Percentiles rank a stretch among this genome's conserved stretches.
These are phyloP conservation scores for Daboia siamensis DNA, from an alignment of 2,113 vertebrate species.

Conservation along the genomic window DNA sequence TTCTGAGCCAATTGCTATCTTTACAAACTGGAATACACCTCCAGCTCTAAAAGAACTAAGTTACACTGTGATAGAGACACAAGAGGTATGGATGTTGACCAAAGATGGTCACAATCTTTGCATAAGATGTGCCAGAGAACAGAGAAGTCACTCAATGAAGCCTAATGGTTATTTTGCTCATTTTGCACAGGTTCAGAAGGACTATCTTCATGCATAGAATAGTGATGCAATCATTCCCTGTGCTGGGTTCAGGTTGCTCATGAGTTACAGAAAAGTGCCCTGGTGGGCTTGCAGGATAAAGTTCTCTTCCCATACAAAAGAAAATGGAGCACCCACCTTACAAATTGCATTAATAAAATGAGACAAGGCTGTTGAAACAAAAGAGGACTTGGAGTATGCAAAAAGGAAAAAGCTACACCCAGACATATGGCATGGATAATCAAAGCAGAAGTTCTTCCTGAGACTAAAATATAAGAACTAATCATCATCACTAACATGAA, in stretches of 20 bases:
- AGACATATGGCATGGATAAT: neutral
- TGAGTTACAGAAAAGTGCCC: neutral
- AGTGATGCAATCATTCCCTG: neutral
- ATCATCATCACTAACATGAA: neutral
- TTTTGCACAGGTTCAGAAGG: neutral
- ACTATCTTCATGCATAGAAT: neutral
- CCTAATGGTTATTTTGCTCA: neutral
- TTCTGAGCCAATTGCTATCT: neutral
- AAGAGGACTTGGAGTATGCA: neutral
- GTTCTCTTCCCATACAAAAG: neutral
- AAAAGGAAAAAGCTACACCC: neutral
- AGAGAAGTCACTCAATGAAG: neutral
- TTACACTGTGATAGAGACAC: neutral
- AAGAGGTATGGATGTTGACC: neutral
- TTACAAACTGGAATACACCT: neutral
- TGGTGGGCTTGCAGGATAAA: neutral
- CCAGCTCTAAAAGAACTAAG: neutral
- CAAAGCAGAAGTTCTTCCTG: neutral
- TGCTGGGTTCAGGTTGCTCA: neutral
- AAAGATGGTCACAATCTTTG: neutral
- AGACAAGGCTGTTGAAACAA: neutral
- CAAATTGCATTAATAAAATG: neutral
- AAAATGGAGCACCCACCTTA: neutral
- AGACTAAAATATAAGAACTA: neutral
- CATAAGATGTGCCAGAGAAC: neutral